Conservation (phyloP, 2,113 vertebrate species). For the Menura novaehollandiae region DNA sequence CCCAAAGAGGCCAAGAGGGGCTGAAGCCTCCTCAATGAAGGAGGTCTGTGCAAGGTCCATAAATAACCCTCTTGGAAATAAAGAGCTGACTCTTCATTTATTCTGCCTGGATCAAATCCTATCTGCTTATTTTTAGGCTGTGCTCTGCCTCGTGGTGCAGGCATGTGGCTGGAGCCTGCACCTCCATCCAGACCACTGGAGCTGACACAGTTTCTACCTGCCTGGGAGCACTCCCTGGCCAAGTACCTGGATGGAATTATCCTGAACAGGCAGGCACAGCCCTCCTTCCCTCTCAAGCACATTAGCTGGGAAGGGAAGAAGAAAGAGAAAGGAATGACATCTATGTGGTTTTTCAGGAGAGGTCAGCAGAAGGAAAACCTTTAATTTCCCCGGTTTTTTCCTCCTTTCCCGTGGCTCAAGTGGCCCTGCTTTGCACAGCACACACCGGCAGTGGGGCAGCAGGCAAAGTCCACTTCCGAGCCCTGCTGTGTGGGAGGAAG, state of each 20-base stretch:
- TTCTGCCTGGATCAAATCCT: not conserved
- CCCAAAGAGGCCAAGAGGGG: not conserved
- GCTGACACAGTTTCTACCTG: not conserved
- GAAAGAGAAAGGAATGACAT: not conserved
- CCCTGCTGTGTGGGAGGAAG: not conserved
- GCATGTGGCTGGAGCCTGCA: not conserved
- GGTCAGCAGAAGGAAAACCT: not conserved
- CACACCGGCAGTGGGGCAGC: not conserved
- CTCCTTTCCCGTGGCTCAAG: not conserved
- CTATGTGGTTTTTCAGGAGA: not conserved
- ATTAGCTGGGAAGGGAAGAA: not conserved
- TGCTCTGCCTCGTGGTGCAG: not conserved
- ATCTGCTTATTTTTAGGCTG: conserved; percentile 11
- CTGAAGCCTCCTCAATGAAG: not conserved
- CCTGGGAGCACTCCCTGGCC: not conserved
- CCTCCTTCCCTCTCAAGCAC: not conserved
- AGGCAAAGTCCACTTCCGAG: not conserved
- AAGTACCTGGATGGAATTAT: not conserved
- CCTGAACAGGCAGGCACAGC: not conserved
- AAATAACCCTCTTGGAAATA: conserved; percentile 6
- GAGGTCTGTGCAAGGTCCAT: not conserved
- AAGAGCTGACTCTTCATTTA: not conserved
- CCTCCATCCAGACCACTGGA: not conserved
- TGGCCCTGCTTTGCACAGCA: not conserved
- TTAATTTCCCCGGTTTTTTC: not conserved